Evolutionary conservation across 2,113 vertebrate genomes (phyloP).

Genomic region (Engraulis encrasicolus): DNA sequence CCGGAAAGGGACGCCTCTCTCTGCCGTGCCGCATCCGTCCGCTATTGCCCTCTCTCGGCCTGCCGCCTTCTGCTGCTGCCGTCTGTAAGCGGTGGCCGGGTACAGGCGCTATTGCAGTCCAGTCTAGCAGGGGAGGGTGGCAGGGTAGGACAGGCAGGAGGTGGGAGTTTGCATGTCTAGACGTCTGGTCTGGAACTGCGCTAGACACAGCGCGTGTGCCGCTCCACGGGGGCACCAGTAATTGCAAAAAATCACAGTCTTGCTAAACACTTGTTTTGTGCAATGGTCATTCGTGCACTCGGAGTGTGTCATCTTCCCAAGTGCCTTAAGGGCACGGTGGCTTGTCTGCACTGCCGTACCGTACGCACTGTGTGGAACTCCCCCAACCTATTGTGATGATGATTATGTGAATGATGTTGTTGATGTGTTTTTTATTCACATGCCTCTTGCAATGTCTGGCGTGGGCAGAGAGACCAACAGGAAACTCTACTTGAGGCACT

Average conservation of each 20-base stretch:
- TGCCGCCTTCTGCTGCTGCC: too few species aligned
- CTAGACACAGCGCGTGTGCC: not conserved
- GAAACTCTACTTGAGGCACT: not conserved
- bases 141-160: too few species aligned
- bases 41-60: too few species aligned
- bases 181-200: constrained; percentile 10
- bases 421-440: not conserved
- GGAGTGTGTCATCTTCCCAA: not conserved
- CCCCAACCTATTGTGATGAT: not conserved
- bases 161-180: constrained; percentile 6
- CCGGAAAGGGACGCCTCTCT: not conserved
- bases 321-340: not conserved
- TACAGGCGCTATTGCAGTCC: too few species aligned
- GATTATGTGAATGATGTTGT: too few species aligned
- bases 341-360: not conserved
- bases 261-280: not conserved
- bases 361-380: too few species aligned
- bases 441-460: not conserved
- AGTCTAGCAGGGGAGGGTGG: too few species aligned
- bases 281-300: too few species aligned
- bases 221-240: not conserved
- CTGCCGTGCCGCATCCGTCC: not conserved
- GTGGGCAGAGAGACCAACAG: not conserved
- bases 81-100: too few species aligned
- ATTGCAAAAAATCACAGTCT: constrained; percentile 7